Base-by-base conservation (phyloP, 2,888 invertebrate species). In the Phengaris alcon region DNA sequence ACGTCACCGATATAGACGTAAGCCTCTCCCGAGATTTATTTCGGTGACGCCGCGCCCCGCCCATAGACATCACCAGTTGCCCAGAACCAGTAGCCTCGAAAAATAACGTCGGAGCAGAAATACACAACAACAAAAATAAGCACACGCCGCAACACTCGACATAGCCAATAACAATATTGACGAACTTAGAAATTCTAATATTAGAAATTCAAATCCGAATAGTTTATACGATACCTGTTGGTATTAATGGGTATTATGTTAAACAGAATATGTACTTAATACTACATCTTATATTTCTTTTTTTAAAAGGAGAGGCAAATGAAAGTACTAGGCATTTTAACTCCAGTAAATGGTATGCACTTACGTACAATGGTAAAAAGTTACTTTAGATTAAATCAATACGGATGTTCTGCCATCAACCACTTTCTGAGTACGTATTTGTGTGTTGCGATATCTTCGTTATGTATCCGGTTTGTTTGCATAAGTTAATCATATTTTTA, bases 1-100 rank as follows among this genome's bases (percentile, higher is more conserved):
- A 85, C 92, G 93, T 92, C 93, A 92, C 93, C 89, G 90, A 91
- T 91, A 91, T 91, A 91, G 91, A 91, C 87, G 87, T 88, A 88
- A 88, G 85, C 81, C 79, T 69, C 80, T 82, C 80, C 77, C 79
- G 81, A 84, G 78, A 78, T 80, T 82, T 87, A 87, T 87, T 87
- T 85, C 77, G 75, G 84, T 91, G 91, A 91, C 90, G 90, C 84
- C 82, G 79, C 81, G 85, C 89, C 90, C 88, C 91, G 89, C 91
- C 92, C 84, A 83, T 78, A 77, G 79, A 74, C 70, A 77, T 82
- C 83, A 80, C 82, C 82, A 80, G 82, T 82, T 81, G 77, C 78
- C 83, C 82, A 83, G 64, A 64, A 64, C 64, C 64, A 64, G 35
- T 64, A 64, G 64, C 64, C 35, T 52, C 13, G 52, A 35, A 35